Evolutionary conservation across 2,113 vertebrate species (phyloP).

Genomic region (Prolemur simus): DNA sequence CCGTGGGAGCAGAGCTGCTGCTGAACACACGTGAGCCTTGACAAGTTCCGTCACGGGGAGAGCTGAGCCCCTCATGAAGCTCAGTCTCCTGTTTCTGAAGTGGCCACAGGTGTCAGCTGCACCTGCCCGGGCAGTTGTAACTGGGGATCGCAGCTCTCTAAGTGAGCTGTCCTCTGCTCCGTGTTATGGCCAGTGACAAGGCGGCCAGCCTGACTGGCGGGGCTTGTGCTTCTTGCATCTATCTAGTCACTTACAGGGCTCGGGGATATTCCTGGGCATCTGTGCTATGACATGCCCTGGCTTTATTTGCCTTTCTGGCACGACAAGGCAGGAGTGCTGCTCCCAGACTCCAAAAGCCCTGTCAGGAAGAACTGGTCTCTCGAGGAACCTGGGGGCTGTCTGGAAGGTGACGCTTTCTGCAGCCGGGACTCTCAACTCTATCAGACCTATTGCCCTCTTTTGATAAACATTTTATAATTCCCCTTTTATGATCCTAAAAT

Average conservation of each 20-base stretch:
- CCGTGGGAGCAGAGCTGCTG: neutral
- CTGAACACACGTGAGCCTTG: neutral
- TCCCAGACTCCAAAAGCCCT: neutral
- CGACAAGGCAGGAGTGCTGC: neutral
- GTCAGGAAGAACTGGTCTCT: constrained; percentile 16
- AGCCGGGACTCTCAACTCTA: neutral
- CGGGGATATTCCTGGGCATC: too few species aligned
- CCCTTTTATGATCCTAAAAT: neutral
- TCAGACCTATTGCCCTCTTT: neutral
- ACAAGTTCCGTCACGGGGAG: neutral
- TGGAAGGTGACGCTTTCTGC: neutral
- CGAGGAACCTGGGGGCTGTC: neutral
- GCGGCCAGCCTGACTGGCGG: neutral
- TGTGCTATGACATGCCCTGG: fast-evolving
- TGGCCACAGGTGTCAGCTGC: neutral
- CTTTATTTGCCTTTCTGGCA: neutral
- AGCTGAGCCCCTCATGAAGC: neutral
- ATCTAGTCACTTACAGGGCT: neutral
- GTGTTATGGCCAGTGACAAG: neutral
- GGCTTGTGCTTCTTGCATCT: neutral
- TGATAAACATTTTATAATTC: neutral
- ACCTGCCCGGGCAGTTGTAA: too few species aligned
- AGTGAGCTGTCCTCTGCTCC: neutral
- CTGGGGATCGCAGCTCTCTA: neutral
- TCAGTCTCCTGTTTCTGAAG: neutral